These are phyloP conservation scores for Rhabditoides inermis DNA, from an alignment of 2,888 invertebrate genomes.

Conservation along the genomic window DNA sequence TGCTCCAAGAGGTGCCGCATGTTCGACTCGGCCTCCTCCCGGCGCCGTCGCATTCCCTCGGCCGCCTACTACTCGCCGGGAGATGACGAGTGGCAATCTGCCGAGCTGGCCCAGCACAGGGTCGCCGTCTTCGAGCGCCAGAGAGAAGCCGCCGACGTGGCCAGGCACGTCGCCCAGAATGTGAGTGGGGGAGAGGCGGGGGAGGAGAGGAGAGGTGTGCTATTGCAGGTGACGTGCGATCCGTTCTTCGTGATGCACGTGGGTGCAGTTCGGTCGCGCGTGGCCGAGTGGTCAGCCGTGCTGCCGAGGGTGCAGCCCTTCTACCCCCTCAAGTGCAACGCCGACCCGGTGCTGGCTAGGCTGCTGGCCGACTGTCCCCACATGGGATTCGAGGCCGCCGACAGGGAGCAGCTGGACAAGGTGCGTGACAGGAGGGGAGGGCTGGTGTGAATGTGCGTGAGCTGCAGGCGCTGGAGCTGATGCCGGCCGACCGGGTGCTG, in stretches of 20 bases:
- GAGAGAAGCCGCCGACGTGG: conserved; percentile 19
- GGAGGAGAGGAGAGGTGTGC: too few relatives aligned
- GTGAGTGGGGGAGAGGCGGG: too few relatives aligned
- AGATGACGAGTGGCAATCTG: conserved; percentile 22
- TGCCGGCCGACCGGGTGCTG: conserved; percentile 14
- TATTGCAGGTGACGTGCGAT: conserved; percentile 9
- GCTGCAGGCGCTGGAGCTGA: conserved; percentile 7
- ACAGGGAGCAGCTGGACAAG: conserved; percentile 61
- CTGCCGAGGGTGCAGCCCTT: conserved; percentile 55
- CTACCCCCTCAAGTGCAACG: conserved; percentile 87
- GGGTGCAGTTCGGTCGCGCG: conserved; percentile 25
- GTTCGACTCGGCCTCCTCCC: too few relatives aligned
- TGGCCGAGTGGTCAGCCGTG: conserved; percentile 66
- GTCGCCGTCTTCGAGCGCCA: conserved; percentile 18
- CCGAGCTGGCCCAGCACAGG: conserved; percentile 20
- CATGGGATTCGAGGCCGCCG: conserved; percentile 89
- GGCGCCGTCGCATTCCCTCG: conserved; percentile 28
- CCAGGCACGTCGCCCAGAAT: conserved; percentile 26
- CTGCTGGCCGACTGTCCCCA: conserved; percentile 60
- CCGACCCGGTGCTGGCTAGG: conserved; percentile 66
- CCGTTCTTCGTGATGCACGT: conserved; percentile 50
- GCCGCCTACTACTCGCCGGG: conserved; percentile 23
- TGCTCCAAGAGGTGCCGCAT: too few relatives aligned
- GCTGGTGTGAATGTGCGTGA: neutral
- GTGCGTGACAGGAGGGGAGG: neutral